These are phyloP conservation scores for Indri indri DNA, from an alignment of 2,113 vertebrate species.

Conservation along the genomic window DNA sequence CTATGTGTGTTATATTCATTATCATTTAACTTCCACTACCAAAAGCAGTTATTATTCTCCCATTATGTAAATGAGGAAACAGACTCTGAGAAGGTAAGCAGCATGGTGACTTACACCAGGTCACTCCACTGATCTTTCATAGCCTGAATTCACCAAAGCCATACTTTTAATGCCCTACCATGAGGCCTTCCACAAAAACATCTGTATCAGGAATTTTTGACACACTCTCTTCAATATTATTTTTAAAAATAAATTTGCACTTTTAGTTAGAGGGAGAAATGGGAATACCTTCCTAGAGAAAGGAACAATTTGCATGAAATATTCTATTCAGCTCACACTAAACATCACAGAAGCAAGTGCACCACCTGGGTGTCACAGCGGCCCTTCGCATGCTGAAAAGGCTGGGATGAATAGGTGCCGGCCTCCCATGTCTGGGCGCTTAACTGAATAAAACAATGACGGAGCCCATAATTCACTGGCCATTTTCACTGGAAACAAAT, in stretches of 20 bases:
- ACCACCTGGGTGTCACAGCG: neutral
- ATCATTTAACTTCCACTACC: neutral
- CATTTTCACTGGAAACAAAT: neutral
- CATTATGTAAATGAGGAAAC: neutral
- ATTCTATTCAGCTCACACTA: no score
- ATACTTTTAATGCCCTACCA: neutral
- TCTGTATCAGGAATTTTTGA: neutral
- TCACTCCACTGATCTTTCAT: neutral
- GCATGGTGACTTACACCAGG: neutral
- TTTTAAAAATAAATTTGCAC: neutral
- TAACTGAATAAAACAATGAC: neutral
- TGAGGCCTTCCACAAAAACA: neutral
- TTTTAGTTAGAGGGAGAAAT: neutral
- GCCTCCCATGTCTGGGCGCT: neutral
- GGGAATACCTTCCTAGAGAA: neutral
- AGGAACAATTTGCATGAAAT: neutral
- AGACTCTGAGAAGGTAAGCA: neutral
- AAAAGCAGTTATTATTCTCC: neutral
- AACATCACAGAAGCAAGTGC: rapidly evolving
- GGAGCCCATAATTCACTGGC: neutral
- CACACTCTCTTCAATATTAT: neutral
- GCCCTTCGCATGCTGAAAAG: neutral
- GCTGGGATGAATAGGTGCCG: neutral
- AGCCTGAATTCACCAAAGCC: neutral
- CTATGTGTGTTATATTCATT: neutral